Conservation (phyloP, 37 sponge, comb jelly and placozoan species). For the Halichondria panicea region DNA sequence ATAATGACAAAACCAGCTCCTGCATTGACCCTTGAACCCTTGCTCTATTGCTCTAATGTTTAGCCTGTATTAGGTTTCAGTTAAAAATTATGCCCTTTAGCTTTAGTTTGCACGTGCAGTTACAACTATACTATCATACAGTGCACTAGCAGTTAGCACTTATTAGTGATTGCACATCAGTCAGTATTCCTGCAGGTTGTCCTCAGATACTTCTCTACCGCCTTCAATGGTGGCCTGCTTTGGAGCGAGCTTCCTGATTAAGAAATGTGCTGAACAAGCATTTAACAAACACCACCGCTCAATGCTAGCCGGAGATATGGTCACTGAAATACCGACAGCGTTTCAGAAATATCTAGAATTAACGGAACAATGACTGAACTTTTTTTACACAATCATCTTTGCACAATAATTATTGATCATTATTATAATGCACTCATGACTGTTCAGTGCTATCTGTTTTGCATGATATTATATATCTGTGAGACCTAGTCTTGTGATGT, state of each 20-base stretch:
- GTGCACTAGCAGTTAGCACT: no score
- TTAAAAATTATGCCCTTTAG: no score
- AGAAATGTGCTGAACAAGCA: constrained; percentile 59
- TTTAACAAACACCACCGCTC: constrained; percentile 69
- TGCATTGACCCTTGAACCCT: no score
- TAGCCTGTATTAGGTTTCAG: not conserved
- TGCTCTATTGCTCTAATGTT: not conserved
- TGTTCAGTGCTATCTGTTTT: not conserved
- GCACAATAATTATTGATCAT: not conserved
- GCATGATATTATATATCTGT: not conserved
- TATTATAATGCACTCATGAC: not conserved
- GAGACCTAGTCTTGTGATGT: not conserved
- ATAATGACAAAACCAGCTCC: no score
- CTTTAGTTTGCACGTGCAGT: no score
- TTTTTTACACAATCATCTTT: not conserved
- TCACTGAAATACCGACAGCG: constrained; percentile 38
- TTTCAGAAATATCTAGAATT: constrained; percentile 5
- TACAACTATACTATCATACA: no score
- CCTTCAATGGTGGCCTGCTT: constrained; percentile 67
- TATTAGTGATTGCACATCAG: no score
- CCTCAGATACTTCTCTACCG: not conserved
- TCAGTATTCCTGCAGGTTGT: constrained; percentile 1
- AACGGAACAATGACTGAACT: not conserved
- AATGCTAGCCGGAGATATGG: constrained; percentile 81
- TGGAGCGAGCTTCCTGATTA: constrained; percentile 74